These are phyloP conservation scores for Trichogramma pretiosum DNA, from an alignment of 1,140 invertebrate genomes.

Conservation along the genomic window DNA sequence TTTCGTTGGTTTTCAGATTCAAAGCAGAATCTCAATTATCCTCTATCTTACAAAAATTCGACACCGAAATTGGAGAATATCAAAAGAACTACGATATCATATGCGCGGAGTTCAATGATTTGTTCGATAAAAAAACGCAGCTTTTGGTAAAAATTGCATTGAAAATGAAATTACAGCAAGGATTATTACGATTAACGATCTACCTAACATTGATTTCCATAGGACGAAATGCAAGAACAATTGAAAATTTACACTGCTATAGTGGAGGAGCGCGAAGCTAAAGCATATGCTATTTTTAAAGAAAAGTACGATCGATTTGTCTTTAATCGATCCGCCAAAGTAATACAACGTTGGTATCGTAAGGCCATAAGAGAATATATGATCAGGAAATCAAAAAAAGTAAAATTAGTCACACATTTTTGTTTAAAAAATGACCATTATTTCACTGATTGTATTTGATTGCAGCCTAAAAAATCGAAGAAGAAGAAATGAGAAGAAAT, in stretches of 20 bases:
- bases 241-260: constrained; percentile 15
- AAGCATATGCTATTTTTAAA: constrained; percentile 1
- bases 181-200: constrained; percentile 8
- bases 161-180: neutral
- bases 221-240: constrained; percentile 24
- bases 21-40: constrained; percentile 26
- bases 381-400: constrained; percentile 17
- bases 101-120: constrained; percentile 12
- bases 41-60: constrained; percentile 25
- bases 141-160: neutral
- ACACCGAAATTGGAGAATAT: constrained; percentile 24
- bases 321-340: constrained; percentile 21
- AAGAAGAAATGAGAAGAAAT: too few species aligned
- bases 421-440: too few species aligned
- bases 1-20: constrained; percentile 19
- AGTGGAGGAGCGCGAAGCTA: constrained; percentile 13
- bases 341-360: constrained; percentile 30
- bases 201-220: constrained; percentile 3
- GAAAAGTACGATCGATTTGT: constrained; percentile 18
- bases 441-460: too few species aligned
- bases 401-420: too few species aligned
- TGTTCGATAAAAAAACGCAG: constrained; percentile 12
- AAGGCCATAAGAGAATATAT: constrained; percentile 4
- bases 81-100: constrained; percentile 20
- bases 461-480: too few species aligned